These are phyloP conservation scores for Dascyllus trimaculatus DNA, from an alignment of 2,113 vertebrate species.

Conservation along the genomic window DNA sequence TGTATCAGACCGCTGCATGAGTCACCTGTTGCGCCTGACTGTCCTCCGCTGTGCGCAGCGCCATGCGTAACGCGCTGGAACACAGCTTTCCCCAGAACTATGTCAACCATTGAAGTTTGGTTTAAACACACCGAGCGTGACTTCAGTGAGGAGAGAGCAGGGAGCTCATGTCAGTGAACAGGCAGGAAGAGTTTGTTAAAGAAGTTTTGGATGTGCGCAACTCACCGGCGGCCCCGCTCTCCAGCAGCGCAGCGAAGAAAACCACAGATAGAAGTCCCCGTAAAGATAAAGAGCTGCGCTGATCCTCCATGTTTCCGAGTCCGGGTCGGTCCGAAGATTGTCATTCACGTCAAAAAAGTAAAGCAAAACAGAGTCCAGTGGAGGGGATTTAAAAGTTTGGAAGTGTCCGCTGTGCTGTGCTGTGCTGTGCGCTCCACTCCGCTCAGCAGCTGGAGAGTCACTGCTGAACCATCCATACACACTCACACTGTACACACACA, in stretches of 20 bases:
- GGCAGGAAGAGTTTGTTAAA: background rate
- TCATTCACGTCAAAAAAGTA: constrained; percentile 24
- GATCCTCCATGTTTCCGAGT: constrained; percentile 53
- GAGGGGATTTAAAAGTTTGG: background rate
- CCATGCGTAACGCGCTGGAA: constrained; percentile 16
- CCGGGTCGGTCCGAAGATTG: background rate
- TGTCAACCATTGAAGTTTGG: background rate
- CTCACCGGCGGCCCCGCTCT: constrained; percentile 62
- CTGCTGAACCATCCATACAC: constrained; percentile 47
- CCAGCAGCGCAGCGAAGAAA: constrained; percentile 33
- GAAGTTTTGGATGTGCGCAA: constrained; percentile 3
- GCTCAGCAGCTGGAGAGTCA: constrained; percentile 71
- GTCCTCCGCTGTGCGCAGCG: constrained; percentile 17
- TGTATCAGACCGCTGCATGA: constrained; percentile 21
- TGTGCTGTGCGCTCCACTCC: constrained; percentile 44
- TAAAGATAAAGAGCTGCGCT: background rate
- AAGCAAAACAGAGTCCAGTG: background rate
- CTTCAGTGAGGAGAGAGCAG: background rate
- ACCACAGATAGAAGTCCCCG: constrained; percentile 23
- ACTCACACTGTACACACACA: constrained; percentile 1
- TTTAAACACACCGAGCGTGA: background rate
- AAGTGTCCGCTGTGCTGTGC: constrained; percentile 9
- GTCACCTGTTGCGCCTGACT: constrained; percentile 75
- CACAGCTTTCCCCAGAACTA: background rate
- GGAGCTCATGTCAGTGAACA: background rate